These are phyloP conservation scores for Gymnorhina tibicen DNA, from an alignment of 2,113 vertebrate species.

Conservation along the genomic window DNA sequence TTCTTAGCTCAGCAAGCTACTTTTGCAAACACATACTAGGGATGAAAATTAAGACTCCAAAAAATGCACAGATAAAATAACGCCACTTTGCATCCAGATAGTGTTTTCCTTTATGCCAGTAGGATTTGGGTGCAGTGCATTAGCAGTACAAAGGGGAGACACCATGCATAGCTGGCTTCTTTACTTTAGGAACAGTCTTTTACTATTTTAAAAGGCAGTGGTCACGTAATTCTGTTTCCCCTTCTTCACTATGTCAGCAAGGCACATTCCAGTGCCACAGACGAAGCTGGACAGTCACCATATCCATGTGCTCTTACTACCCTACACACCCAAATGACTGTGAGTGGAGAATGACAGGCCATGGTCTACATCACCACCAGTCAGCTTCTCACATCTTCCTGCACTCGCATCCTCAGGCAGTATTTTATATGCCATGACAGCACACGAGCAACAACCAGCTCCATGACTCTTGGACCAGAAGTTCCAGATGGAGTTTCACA, in stretches of 20 bases:
- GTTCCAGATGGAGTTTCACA: neutral
- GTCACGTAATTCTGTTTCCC: neutral
- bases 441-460: neutral
- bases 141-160: neutral
- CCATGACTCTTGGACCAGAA: rapidly evolving
- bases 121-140: neutral
- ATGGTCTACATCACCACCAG: neutral
- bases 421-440: neutral
- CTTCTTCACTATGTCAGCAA: neutral
- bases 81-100: neutral
- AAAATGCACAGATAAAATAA: neutral
- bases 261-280: neutral
- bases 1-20: neutral
- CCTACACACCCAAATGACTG: neutral
- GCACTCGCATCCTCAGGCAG: neutral
- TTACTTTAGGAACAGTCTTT: neutral
- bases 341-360: neutral
- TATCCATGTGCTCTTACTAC: neutral
- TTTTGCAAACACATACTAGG: neutral
- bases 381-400: neutral
- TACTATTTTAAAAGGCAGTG: neutral
- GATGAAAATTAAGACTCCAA: neutral
- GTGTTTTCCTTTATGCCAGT: neutral
- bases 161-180: neutral
- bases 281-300: neutral